These are phyloP conservation scores for Abrostola triplasia DNA, from an alignment of 2,888 invertebrate genomes.

Conservation along the genomic window DNA sequence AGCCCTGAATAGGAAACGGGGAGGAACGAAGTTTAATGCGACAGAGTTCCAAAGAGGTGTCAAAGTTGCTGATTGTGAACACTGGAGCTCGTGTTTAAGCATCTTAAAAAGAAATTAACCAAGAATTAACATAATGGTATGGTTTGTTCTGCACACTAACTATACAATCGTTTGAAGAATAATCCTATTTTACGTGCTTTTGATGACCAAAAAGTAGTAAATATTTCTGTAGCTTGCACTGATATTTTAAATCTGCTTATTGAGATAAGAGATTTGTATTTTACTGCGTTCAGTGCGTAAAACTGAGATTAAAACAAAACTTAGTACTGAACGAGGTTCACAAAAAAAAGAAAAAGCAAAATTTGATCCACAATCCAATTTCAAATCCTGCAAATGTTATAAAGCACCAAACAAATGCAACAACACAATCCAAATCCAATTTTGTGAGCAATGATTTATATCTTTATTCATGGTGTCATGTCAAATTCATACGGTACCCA, in stretches of 20 bases:
- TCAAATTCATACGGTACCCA: slow-evolving; percentile 56
- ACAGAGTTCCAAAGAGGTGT: slow-evolving; percentile 36
- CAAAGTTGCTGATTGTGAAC: slow-evolving; percentile 45
- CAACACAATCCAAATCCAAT: slow-evolving; percentile 50
- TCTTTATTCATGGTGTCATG: slow-evolving; percentile 58
- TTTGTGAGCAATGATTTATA: slow-evolving; percentile 55
- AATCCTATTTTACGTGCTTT: too few species aligned
- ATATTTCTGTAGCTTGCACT: too few species aligned
- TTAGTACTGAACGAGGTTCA: too few species aligned
- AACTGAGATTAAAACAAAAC: too few species aligned
- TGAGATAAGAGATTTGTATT: too few species aligned
- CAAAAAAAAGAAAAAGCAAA: not conserved
- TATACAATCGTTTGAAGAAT: too few species aligned
- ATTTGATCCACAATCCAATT: not conserved
- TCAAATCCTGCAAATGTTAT: slow-evolving; percentile 12
- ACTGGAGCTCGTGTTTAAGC: slow-evolving; percentile 24
- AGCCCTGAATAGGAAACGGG: slow-evolving; percentile 57
- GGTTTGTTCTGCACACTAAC: too few species aligned
- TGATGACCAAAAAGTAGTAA: too few species aligned
- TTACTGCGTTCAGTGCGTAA: too few species aligned
- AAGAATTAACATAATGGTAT: not conserved
- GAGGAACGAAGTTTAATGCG: slow-evolving; percentile 42
- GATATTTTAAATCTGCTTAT: too few species aligned
- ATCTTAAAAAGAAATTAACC: slow-evolving; percentile 18
- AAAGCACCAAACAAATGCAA: slow-evolving; percentile 34